phyloP scores from a whole-genome alignment of 2,888 invertebrate genomes.

The Drosophila fungiperda region DNA sequence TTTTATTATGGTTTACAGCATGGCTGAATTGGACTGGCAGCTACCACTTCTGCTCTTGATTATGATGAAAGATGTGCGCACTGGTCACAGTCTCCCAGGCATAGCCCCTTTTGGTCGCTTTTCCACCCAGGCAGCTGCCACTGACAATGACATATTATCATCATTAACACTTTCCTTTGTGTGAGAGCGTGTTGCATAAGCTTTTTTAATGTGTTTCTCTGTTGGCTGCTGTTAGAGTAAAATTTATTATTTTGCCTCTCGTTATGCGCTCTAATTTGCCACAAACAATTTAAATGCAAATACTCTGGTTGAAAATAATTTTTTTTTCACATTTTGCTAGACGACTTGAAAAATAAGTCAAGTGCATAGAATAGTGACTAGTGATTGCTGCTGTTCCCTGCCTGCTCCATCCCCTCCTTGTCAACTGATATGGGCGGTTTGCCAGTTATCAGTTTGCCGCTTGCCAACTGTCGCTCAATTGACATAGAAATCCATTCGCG shows the following conservation, averaged over 20 bases:
- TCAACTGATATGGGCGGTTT: conserved; percentile 3
- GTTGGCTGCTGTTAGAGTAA: not conserved
- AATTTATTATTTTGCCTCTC: conserved; percentile 13
- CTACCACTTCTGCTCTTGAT: conserved; percentile 38
- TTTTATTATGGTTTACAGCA: conserved; percentile 12
- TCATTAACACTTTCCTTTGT: conserved; percentile 74
- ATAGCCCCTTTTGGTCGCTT: not conserved
- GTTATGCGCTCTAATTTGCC: conserved; percentile 34
- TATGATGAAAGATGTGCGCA: conserved; percentile 65
- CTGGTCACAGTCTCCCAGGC: conserved; percentile 28
- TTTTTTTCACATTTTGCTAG: conserved; percentile 41
- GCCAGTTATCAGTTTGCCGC: conserved; percentile 11
- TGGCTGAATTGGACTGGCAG: conserved; percentile 1
- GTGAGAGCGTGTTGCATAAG: conserved; percentile 19
- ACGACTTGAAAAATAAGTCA: conserved; percentile 62
- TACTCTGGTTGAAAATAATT: conserved; percentile 59
- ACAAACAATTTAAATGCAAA: conserved; percentile 67
- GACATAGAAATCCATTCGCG: conserved; percentile 70
- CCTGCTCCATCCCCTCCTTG: not conserved
- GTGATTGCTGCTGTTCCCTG: conserved; percentile 6
- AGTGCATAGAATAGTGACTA: conserved; percentile 66
- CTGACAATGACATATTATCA: conserved; percentile 77
- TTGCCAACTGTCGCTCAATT: conserved; percentile 51
- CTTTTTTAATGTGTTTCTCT: conserved; percentile 27
- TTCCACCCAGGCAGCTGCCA: conserved; percentile 52